A percentile compares a stretch with the other conserved stretches of the same genome.
Conservation (phyloP, 2,888 invertebrate species). For the Oxystoma pomonae region DNA sequence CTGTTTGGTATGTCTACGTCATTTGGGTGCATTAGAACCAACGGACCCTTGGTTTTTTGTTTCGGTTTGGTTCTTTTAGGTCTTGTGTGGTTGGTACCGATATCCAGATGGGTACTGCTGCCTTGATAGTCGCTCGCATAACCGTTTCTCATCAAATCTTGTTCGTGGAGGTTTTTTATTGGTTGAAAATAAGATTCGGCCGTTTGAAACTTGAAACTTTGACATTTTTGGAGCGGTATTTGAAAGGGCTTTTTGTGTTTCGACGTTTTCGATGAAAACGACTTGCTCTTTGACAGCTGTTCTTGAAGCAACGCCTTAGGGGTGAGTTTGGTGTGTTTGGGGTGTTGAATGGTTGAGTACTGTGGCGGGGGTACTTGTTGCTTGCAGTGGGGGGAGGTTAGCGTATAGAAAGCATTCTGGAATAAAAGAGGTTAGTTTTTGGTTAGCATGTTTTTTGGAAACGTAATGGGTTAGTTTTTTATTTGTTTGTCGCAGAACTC, state of each 20-base stretch:
- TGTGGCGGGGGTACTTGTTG: slow-evolving; percentile 52
- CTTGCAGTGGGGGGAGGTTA: slow-evolving; percentile 54
- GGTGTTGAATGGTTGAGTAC: slow-evolving; percentile 55
- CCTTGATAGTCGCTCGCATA: slow-evolving; percentile 43
- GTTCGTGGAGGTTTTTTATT: slow-evolving; percentile 57
- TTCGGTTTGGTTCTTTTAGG: slow-evolving; percentile 38
- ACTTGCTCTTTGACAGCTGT: slow-evolving; percentile 45
- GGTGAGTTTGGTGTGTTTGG: slow-evolving; percentile 50
- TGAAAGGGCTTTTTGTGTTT: slow-evolving; percentile 60
- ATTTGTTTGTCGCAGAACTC: too few species aligned
- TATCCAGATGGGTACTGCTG: slow-evolving; percentile 30
- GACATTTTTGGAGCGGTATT: slow-evolving; percentile 61
- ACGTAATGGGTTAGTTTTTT: too few species aligned
- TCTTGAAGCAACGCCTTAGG: slow-evolving; percentile 46
- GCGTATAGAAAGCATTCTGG: slow-evolving; percentile 50
- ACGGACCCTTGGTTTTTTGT: slow-evolving; percentile 43
- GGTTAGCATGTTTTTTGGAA: too few species aligned
- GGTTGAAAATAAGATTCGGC: slow-evolving; percentile 61
- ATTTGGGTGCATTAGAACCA: slow-evolving; percentile 41
- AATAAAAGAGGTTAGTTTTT: slow-evolving; percentile 28
- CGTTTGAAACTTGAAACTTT: slow-evolving; percentile 55
- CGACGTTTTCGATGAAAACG: slow-evolving; percentile 44
- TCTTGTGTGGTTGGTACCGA: slow-evolving; percentile 22
- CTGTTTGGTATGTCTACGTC: slow-evolving; percentile 44
- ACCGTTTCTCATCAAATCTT: slow-evolving; percentile 46